Base-by-base conservation (phyloP, 1,140 invertebrate species). In the Sarcophaga peregrina region DNA sequence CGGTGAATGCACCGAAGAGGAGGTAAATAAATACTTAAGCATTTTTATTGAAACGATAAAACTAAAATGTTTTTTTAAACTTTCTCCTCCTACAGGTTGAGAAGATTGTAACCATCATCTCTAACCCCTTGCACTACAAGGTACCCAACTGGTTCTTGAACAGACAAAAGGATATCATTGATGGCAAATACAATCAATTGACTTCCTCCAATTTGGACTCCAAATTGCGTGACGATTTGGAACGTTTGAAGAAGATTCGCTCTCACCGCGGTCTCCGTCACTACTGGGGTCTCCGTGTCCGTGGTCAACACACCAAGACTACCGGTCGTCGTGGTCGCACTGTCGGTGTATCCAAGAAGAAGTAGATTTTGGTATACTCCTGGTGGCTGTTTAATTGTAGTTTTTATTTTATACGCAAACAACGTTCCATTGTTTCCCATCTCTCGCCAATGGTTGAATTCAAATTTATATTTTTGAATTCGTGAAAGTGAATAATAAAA, bases 61-160 rank as follows among this genome's bases (percentile, higher is more conserved):
- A 73, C 25, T 37, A 37, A 37, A 80, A 48, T 46, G 25, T 46
- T 25, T 52, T 10, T 46, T 72, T 25, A 48, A 47, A 80, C n/a
- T n/a, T n/a, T 47, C 0, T 62, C 13, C n/a, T n/a, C 25, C 25
- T 37, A 37, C 25, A 98, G 97, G 97, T 98, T 82, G 98, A 99
- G 88, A 98, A 99, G 91, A 95, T 99, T 87, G 94, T 99, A 20
- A 99, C 98, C 37, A 98, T 99, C 87, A 99, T 99, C 95, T 93
- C 94, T 3, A 99, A 99, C 90, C 98, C 98, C 47, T 93, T 98
- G 62, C 98, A 99, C 90, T 99, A 99, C 93, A 99, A 99, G 93
- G 99, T 99, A 87, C 98, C 98, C 8, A 97, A 99, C 89, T 99
- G 98, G 98, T 99, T 99, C 92, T 93, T 99, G 58, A 99, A 99